Evolutionary conservation across 1,140 invertebrate genomes (phyloP), one percentile per base, ranked within the genome.

Genomic region (Cyclargus thomasi): DNA sequence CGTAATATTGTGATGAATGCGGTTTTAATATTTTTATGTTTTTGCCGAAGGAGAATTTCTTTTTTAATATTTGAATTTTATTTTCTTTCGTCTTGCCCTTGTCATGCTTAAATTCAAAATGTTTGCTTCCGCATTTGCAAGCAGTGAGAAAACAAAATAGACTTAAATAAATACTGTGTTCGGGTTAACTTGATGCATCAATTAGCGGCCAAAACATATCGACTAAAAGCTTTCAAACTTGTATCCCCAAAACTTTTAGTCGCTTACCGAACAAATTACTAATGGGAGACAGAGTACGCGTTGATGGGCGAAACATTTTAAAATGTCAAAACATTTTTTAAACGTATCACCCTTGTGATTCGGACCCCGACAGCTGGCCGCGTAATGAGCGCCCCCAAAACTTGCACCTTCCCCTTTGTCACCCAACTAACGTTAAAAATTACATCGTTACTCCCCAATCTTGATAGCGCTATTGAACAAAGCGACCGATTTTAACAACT

Each of bases 401-500:
- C 18, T 59, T 59, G 18, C 55, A 59, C 55, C 55, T 59, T 59
- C 20, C 55, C 20, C 55, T 20, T 59, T 59, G 55, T 59, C 20
- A 21, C 18, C 55, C 18, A 21, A 59, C 55, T 20, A 59, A 59
- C 55, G 55, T 59, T 59, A 59, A 59, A 59, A 59, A 59, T 59
- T 59, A 59, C 55, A 59, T 59, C 55, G 55, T 11, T 59, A 59
- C 55, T 20, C 55, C 55, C 55, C 55, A 59, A 59, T 59, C 55
- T 59, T 59, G 55, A 59, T 59, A 59, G 17, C 53, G 53, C 8
- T 2, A 20, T 59, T 59, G 55, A 20, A 59, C 55, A 59, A 59
- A 59, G 55, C 55, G 55, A 59, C 55, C 55, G 55, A 59, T 59
- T 59, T 59, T 59, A 59, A 21, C 55, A 21, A 59, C 55, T 59